These are phyloP conservation scores for Drosophila neonasuta DNA, from an alignment of 2,888 invertebrate genomes.

Conservation along the genomic window DNA sequence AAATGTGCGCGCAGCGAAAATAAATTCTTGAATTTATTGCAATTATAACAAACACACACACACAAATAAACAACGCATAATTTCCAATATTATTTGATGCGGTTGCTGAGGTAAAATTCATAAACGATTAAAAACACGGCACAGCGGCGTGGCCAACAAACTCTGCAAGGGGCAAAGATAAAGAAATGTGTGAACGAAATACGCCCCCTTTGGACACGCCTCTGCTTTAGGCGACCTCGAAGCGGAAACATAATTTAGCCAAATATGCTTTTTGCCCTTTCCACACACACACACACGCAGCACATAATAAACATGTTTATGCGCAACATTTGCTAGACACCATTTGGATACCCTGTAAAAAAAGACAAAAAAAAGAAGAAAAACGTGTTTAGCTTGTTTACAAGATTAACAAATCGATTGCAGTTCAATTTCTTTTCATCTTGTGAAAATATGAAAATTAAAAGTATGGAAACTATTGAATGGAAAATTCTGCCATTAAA, in stretches of 20 bases:
- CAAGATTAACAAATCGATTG: background rate
- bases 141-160: conserved; percentile 17
- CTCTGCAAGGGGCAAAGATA: background rate
- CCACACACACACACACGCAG: conserved; percentile 6
- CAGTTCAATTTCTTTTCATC: conserved; percentile 11
- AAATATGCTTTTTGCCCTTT: conserved; percentile 36
- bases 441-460: background rate
- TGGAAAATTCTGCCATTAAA: background rate
- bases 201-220: conserved; percentile 16
- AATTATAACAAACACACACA: conserved; percentile 29
- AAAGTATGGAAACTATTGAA: background rate
- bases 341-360: conserved; percentile 15
- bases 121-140: conserved; percentile 18
- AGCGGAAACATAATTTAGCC: conserved; percentile 34
- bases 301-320: conserved; percentile 5
- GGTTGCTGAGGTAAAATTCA: conserved; percentile 6
- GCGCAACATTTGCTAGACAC: conserved; percentile 8
- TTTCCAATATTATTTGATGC: conserved; percentile 28
- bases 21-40: conserved; percentile 38
- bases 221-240: conserved; percentile 38
- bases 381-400: conserved; percentile 8
- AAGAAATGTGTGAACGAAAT: background rate
- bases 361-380: too few species aligned
- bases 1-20: conserved; percentile 14
- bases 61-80: conserved; percentile 37